Percentiles rank a stretch among this genome's conserved stretches.
Evolutionary conservation across 1,140 invertebrate genomes (phyloP).

Genomic region (Drosophila sucinea): DNA sequence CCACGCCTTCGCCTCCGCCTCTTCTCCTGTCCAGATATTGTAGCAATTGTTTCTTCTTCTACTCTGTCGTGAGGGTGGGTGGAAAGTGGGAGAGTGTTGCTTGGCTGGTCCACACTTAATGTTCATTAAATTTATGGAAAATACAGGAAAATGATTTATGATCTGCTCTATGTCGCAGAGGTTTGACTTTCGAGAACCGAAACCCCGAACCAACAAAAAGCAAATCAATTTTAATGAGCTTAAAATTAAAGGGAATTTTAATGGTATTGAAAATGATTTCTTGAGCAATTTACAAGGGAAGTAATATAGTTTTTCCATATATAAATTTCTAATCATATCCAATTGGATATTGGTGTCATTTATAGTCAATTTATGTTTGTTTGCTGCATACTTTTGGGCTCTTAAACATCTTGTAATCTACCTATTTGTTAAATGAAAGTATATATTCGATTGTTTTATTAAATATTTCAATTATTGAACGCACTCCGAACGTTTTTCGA

Average conservation of each 20-base stretch:
- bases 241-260: slow-evolving; percentile 54
- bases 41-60: slow-evolving; percentile 31
- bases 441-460: too few species aligned
- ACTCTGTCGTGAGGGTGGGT: slow-evolving; percentile 24
- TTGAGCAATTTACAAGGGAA: too few species aligned
- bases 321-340: too few species aligned
- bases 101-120: slow-evolving; percentile 50
- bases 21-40: slow-evolving; percentile 33
- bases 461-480: too few species aligned
- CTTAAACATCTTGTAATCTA: not conserved
- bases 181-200: slow-evolving; percentile 27
- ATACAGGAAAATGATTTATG: slow-evolving; percentile 64
- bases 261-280: slow-evolving; percentile 23
- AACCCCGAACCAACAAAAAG: not conserved
- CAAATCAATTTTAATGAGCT: slow-evolving; percentile 58
- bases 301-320: too few species aligned
- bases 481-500: too few species aligned
- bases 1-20: slow-evolving; percentile 5
- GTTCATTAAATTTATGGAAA: slow-evolving; percentile 74
- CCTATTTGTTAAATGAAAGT: too few species aligned
- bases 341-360: slow-evolving; percentile 12
- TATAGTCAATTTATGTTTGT: not conserved
- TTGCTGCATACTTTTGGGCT: not conserved
- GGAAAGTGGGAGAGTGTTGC: slow-evolving; percentile 5
- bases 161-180: slow-evolving; percentile 18